Percentiles rank a stretch among this genome's conserved stretches.
Conservation (phyloP, 1,140 invertebrate species). For the Ericerus pela region DNA sequence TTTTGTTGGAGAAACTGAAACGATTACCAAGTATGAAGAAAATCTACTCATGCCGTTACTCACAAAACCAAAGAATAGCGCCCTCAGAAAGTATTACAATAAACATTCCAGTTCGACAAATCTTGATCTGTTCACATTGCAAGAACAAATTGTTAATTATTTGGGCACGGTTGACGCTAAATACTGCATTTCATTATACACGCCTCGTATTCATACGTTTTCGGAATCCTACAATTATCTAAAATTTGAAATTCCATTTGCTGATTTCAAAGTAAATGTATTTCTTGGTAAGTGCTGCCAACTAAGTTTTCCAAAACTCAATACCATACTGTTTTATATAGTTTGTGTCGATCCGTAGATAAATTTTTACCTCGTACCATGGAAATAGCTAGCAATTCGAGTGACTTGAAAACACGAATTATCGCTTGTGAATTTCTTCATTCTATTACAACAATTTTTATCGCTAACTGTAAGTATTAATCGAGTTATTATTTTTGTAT, state of each 20-base stretch:
- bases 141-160: background rate
- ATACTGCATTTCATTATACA: background rate
- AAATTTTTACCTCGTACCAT: conserved; percentile 1
- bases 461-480: background rate
- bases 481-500: no score
- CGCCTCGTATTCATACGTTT: background rate
- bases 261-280: background rate
- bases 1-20: background rate
- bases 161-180: background rate
- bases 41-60: background rate
- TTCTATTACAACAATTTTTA: background rate
- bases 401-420: background rate
- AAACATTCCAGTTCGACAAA: background rate
- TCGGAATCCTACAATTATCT: background rate
- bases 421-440: background rate
- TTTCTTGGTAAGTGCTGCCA: background rate
- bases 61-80: background rate
- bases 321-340: background rate
- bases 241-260: background rate
- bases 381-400: background rate
- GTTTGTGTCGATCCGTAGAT: background rate
- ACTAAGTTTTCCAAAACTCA: background rate
- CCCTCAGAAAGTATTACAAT: background rate
- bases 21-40: background rate
- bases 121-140: background rate